Evolutionary conservation across 2,113 vertebrate species (phyloP), one percentile per base, ranked within the genome.

Genomic region (Labrus mixtus): DNA sequence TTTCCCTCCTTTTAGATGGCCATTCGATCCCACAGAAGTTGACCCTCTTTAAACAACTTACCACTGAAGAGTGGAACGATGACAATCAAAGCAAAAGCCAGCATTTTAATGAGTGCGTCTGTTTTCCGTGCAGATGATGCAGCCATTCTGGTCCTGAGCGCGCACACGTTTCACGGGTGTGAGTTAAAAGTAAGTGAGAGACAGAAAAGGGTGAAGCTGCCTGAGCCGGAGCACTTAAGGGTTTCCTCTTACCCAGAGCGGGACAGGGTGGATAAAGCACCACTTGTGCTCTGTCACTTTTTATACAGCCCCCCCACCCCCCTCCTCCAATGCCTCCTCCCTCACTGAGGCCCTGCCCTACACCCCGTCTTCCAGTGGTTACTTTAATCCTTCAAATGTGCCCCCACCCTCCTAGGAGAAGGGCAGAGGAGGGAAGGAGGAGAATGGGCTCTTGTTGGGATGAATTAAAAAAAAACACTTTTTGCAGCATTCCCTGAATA

Each of bases 191-290:
- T 29, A 51, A 51, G 48, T 51, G 19, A 10, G 45, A 51, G 50
- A 67, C 33, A 59, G 66, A 70, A 66, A 64, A 48, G 46, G 46
- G 46, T 48, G 46, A 48, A 63, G 80, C 74, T 68, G 83, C 73
- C 74, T 22, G 76, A 87, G 82, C 83, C 59, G 5, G 73, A 13
- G 75, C 46, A 88, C 87, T 87, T 88, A 73, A 68, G 73, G 75
- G 87, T 93, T 90, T 93, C 90, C 86, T 92, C 83, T 89, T 85
- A 82, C 87, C 74, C 84, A 56, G 76, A 86, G 86, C 78, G 63
- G 90, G 79, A 90, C 86, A 78, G 86, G 70, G 79, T 85, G 89
- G 81, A 94, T 94, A 94, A 93, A 92, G 93, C 90, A 72, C 70
- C 79, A 81, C 91, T 92, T 92, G 92, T 92, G 76, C 85, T 90